phyloP scores from a whole-genome alignment of 1,140 invertebrate genomes.

The Apis laboriosa region DNA sequence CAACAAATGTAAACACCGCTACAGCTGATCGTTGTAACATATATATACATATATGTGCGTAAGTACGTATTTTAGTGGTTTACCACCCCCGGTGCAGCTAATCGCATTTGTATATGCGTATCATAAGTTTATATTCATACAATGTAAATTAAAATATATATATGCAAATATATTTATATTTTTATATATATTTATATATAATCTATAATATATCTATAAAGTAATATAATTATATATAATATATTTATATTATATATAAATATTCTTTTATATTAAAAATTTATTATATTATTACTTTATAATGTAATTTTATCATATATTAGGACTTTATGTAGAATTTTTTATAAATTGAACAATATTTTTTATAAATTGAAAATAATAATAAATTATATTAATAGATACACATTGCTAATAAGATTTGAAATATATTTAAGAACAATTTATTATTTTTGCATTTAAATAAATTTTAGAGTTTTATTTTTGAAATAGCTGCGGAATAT shows the following conservation, averaged over 20 bases:
- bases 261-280: no score
- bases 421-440: background rate
- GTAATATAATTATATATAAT: background rate
- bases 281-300: no score
- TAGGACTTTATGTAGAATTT: no score
- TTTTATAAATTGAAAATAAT: background rate
- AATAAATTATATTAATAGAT: background rate
- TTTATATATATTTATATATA: background rate
- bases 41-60: background rate
- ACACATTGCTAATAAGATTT: background rate
- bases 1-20: constrained; percentile 68
- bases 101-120: constrained; percentile 1
- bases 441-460: background rate
- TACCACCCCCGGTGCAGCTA: background rate
- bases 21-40: constrained; percentile 62
- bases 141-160: background rate
- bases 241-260: no score
- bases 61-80: constrained; percentile 17
- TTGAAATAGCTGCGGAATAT: background rate
- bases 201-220: no score
- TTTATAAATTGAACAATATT: no score
- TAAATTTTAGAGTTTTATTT: background rate
- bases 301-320: background rate
- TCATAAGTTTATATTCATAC: background rate
- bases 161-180: background rate